Evolutionary conservation across 2,113 vertebrate genomes (phyloP).

Genomic region (Henicopernis longicauda): DNA sequence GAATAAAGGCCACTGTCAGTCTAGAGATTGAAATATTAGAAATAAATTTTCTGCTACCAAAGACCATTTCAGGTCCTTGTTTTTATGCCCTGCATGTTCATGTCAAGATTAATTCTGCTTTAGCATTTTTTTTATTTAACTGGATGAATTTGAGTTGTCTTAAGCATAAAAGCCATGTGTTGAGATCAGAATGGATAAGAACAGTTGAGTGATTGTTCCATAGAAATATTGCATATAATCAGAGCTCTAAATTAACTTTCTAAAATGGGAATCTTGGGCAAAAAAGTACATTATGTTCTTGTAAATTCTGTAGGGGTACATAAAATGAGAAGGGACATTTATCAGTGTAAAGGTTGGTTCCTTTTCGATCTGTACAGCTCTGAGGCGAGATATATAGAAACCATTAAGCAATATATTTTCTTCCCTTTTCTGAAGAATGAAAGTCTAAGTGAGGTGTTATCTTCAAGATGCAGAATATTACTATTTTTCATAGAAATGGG

Average conservation of each 20-base stretch:
- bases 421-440: background rate
- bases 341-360: background rate
- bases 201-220: background rate
- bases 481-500: background rate
- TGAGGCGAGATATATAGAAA: background rate
- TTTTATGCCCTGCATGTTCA: background rate
- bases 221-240: background rate
- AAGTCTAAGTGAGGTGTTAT: background rate
- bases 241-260: background rate
- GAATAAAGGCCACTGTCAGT: background rate
- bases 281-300: background rate
- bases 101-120: background rate
- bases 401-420: background rate
- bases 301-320: background rate
- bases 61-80: background rate
- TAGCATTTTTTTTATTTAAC: background rate
- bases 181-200: background rate
- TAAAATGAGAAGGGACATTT: background rate
- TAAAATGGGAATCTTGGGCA: background rate
- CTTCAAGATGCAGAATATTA: background rate
- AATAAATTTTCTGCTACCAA: background rate
- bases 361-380: background rate
- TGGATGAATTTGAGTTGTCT: background rate
- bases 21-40: background rate
- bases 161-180: background rate